Evolutionary conservation across 2,888 invertebrate genomes (phyloP).

Genomic region (Saturnia japonica): DNA sequence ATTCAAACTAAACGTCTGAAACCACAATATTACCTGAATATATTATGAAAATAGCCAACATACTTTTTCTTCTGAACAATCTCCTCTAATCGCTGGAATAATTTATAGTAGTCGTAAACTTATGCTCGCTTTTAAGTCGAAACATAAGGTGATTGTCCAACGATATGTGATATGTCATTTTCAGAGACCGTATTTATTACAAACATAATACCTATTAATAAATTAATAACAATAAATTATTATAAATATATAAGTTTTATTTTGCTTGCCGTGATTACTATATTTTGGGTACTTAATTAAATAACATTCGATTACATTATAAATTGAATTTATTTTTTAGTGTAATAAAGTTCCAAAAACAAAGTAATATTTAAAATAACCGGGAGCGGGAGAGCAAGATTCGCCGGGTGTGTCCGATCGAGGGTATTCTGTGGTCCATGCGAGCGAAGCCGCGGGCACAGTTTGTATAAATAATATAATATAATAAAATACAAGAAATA

Average conservation of each 20-base stretch:
- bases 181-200: not conserved
- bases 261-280: no score
- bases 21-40: constrained; percentile 54
- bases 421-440: no score
- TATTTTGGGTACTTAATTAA: no score
- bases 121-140: constrained; percentile 62
- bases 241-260: not conserved
- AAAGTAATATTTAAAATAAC: no score
- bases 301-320: no score
- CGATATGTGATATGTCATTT: not conserved
- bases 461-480: no score
- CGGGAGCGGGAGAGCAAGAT: no score
- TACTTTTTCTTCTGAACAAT: constrained; percentile 35
- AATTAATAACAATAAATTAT: not conserved
- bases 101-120: constrained; percentile 68
- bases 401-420: no score
- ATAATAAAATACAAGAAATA: no score
- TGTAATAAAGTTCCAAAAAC: no score
- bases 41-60: constrained; percentile 39
- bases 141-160: constrained; percentile 31
- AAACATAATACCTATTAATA: not conserved
- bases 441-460: no score
- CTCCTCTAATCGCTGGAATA: constrained; percentile 50
- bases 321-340: no score
- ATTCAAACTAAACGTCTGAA: constrained; percentile 14